phyloP scores from a whole-genome alignment of 2,113 vertebrate genomes.

The Strix uralensis region DNA sequence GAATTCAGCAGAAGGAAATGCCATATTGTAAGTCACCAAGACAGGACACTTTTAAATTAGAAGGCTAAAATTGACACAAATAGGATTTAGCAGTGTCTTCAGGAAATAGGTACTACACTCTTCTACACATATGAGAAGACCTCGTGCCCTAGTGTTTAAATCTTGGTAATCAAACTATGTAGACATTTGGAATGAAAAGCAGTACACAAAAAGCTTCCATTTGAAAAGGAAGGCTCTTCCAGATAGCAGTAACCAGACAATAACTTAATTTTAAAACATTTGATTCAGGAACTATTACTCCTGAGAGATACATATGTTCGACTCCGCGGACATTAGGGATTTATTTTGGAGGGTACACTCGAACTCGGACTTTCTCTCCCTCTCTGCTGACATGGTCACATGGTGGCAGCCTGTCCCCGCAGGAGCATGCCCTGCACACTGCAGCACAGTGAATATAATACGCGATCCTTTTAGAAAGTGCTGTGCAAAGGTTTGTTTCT shows the following conservation, averaged over 20 bases:
- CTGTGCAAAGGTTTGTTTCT: accelerated
- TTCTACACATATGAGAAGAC: background rate
- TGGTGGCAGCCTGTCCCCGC: background rate
- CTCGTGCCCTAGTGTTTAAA: background rate
- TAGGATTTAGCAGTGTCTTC: background rate
- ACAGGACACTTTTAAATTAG: background rate
- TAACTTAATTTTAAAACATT: background rate
- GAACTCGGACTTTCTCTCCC: too few relatives aligned
- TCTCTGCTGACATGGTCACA: background rate
- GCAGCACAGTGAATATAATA: accelerated
- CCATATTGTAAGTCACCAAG: background rate
- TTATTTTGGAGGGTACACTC: accelerated
- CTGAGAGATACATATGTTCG: accelerated
- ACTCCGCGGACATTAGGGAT: accelerated
- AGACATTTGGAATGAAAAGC: background rate
- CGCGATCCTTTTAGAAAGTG: accelerated
- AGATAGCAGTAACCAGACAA: background rate
- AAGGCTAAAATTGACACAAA: background rate
- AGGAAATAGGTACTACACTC: background rate
- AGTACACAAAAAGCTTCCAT: background rate
- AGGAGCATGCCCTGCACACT: accelerated
- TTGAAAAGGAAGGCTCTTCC: background rate
- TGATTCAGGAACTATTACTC: background rate
- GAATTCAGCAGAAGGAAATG: background rate
- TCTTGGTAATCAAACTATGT: background rate